Conservation (phyloP, 2,797 vertebrate genomes). For the Trachurus trachurus region DNA sequence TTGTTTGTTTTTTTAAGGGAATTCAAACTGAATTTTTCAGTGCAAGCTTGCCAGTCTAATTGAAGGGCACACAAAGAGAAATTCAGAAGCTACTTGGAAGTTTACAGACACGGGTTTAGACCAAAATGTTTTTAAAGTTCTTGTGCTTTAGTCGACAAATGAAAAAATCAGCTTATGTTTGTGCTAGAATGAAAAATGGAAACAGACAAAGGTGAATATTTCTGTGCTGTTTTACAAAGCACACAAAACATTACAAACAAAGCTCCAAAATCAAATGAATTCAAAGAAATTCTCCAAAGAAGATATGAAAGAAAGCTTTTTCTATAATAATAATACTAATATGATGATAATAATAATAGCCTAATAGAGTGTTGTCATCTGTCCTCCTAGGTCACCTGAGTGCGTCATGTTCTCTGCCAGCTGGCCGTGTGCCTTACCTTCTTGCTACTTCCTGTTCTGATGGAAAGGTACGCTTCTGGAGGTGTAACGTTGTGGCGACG, state of each 20-base stretch:
- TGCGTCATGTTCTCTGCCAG: slow-evolving; percentile 94
- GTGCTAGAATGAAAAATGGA: background rate
- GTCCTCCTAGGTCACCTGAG: slow-evolving; percentile 92
- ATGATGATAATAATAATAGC: background rate
- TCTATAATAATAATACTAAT: background rate
- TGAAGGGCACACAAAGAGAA: background rate
- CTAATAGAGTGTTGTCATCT: slow-evolving; percentile 3
- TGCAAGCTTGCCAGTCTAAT: background rate
- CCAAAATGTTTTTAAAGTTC: background rate
- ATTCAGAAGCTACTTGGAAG: background rate
- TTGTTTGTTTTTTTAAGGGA: background rate
- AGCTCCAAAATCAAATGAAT: background rate
- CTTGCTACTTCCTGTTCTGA: slow-evolving; percentile 97
- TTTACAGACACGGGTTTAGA: background rate
- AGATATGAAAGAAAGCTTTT: background rate
- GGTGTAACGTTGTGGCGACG: slow-evolving; percentile 83
- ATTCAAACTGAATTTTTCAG: background rate
- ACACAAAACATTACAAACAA: slow-evolving; percentile 4
- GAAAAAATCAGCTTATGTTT: background rate
- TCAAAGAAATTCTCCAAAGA: background rate
- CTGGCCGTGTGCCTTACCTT: slow-evolving; percentile 94
- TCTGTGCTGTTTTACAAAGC: background rate
- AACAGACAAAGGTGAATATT: background rate
- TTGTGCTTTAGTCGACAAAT: slow-evolving; percentile 3
- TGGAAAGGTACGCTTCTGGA: slow-evolving; percentile 96